Percentiles rank a stretch among this genome's conserved stretches.
These are phyloP conservation scores for Drosophila eugracilis DNA, from an alignment of 1,140 invertebrate genomes.

Conservation along the genomic window DNA sequence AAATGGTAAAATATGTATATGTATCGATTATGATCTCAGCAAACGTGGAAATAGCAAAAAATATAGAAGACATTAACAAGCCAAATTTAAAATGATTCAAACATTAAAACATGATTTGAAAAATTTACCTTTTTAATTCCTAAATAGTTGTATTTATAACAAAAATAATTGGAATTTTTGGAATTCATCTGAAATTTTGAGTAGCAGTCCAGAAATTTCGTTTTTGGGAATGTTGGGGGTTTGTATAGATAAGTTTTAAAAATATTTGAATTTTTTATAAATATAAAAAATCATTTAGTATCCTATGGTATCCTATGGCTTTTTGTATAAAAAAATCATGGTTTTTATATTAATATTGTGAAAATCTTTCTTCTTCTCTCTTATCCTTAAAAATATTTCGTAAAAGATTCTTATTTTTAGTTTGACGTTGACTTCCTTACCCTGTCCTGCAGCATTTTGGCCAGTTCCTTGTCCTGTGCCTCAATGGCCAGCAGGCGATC, in stretches of 20 bases:
- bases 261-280: not conserved
- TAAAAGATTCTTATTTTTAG: no score
- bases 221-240: not conserved
- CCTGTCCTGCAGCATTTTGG: constrained; percentile 94
- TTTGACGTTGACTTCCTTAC: constrained; percentile 74
- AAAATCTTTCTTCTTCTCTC: not conserved
- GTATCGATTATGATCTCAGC: not conserved
- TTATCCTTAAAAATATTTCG: not conserved
- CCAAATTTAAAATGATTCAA: not conserved
- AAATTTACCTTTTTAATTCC: constrained; percentile 6
- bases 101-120: not conserved
- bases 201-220: not conserved
- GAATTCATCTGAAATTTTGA: constrained; percentile 3
- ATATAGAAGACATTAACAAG: no score
- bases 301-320: not conserved
- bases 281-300: not conserved
- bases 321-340: no score
- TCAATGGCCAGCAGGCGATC: constrained; percentile 93
- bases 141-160: constrained; percentile 1
- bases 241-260: not conserved
- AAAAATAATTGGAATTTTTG: not conserved
- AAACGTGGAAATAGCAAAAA: not conserved
- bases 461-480: constrained; percentile 95
- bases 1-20: no score
- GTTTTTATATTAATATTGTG: no score